Base-by-base conservation (phyloP, 2,797 vertebrate species). In the Sciurus carolinensis region DNA sequence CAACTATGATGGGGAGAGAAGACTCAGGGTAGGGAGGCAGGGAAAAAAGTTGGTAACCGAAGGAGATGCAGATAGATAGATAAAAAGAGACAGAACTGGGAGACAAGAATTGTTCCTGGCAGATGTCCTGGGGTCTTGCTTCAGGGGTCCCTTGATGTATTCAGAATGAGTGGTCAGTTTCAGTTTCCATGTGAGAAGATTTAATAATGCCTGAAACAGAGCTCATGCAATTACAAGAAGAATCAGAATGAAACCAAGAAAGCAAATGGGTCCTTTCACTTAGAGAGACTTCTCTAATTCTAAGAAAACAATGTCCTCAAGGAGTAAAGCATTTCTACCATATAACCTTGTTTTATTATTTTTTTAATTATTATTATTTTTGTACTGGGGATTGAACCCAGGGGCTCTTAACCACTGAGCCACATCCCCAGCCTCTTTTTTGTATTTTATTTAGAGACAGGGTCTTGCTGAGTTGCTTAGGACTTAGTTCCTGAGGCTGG, bases 171-270 rank as follows among this genome's bases (percentile, higher is more conserved):
- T 52, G 39, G 44, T 77, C 7, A 20, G 44, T 44, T 44, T 83
- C 69, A 62, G n/a, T 88, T 52, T 28, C 79, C 15, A 69, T 24
- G 20, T 71, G 24, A 64, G 28, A 17, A 7, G 4, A 33, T 71
- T 83, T 69, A 30, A 30, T 22, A 71, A 50, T 44, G 76, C 15
- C 26, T 30, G 71, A 59, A 86, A 87, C 13, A 67, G n/a, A 30
- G 54, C 14, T 59, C n/a, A 39, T 7, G 20, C 71, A 71, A 1
- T 54, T 28, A 87, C n/a, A 67, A 87, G 72, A 90, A 94, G 57
- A 83, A 87, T 26, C 33, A 1, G 36, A 91, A 92, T 62, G 79
- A 88, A 92, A 92, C 52, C 50, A 75, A 71, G 7, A 67, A 87
- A 67, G 71, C 8, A 92, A 71, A 64, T 50, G 30, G 64, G n/a